Percentiles rank a stretch among this genome's conserved stretches.
These are phyloP conservation scores for Paraescarpia echinospica DNA, from an alignment of 1,140 invertebrate species.

Conservation along the genomic window DNA sequence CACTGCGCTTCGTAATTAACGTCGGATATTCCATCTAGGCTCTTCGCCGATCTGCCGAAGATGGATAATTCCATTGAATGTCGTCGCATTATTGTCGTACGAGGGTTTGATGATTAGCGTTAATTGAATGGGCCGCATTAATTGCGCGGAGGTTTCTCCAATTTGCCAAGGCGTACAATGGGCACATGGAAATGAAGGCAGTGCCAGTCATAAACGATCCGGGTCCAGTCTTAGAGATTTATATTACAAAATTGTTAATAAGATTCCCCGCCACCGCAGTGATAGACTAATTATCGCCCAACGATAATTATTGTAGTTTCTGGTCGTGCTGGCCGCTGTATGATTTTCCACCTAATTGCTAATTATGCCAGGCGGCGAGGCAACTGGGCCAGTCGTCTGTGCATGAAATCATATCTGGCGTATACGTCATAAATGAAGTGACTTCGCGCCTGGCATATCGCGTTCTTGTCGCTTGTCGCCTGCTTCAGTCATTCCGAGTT, in stretches of 20 bases:
- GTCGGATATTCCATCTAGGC: not conserved
- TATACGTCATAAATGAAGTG: slow-evolving; percentile 1
- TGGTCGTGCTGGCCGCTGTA: not conserved
- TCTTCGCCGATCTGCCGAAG: not conserved
- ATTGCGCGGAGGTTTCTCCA: not conserved
- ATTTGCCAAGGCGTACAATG: not conserved
- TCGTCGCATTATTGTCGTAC: not conserved
- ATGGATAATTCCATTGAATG: slow-evolving; percentile 6
- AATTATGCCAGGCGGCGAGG: not conserved
- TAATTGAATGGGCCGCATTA: slow-evolving; percentile 1
- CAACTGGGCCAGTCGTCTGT: not conserved
- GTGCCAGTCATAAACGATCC: not conserved
- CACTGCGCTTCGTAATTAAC: slow-evolving; percentile 4
- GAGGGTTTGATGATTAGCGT: slow-evolving; percentile 4
- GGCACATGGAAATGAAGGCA: not conserved
- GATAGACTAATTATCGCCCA: not conserved
- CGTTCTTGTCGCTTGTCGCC: not conserved
- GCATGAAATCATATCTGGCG: not conserved
- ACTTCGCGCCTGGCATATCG: not conserved
- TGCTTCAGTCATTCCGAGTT: not conserved
- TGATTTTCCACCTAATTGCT: not conserved
- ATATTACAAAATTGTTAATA: not conserved
- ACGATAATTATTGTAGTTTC: not conserved
- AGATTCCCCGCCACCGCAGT: not conserved
- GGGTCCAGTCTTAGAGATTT: not conserved